phyloP scores from a whole-genome alignment of 1,140 invertebrate genomes.

The Meloidogyne floridensis region DNA sequence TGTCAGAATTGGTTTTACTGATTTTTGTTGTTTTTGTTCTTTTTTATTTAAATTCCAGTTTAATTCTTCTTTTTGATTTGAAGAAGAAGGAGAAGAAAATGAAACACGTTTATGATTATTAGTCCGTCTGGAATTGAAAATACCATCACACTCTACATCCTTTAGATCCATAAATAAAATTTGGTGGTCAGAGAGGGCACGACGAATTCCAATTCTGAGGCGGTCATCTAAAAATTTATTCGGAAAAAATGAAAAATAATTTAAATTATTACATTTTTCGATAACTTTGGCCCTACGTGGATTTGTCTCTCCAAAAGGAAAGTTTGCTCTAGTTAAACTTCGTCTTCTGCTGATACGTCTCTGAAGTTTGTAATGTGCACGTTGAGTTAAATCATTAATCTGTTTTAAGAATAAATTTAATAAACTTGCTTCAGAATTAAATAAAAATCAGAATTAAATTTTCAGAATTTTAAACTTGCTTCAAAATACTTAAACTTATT shows the following conservation, averaged over 20 bases:
- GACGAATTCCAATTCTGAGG: not conserved
- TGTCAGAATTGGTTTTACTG: not conserved
- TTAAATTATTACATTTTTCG: constrained; percentile 17
- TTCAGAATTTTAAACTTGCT: not conserved
- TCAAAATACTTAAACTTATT: not conserved
- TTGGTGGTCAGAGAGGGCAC: constrained; percentile 24
- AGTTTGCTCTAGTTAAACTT: constrained; percentile 17
- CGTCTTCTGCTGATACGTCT: constrained; percentile 11
- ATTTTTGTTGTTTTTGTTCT: not conserved
- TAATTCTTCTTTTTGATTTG: not conserved
- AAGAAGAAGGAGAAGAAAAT: constrained; percentile 14
- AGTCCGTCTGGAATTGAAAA: not conserved
- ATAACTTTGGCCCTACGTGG: constrained; percentile 12
- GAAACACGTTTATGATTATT: constrained; percentile 27
- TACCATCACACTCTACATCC: constrained; percentile 17
- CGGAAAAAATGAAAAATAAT: not conserved
- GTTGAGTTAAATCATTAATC: not conserved
- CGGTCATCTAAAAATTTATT: not conserved
- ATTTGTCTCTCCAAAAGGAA: constrained; percentile 17
- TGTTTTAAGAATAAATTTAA: not conserved
- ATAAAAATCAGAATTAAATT: not conserved
- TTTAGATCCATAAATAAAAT: constrained; percentile 28
- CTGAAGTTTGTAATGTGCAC: constrained; percentile 19
- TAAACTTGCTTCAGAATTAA: not conserved
- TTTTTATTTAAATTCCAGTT: not conserved